Evolutionary conservation across 2,797 vertebrate genomes (phyloP), one percentile per base, ranked within the genome.

Genomic region (Austrolebias charrua): DNA sequence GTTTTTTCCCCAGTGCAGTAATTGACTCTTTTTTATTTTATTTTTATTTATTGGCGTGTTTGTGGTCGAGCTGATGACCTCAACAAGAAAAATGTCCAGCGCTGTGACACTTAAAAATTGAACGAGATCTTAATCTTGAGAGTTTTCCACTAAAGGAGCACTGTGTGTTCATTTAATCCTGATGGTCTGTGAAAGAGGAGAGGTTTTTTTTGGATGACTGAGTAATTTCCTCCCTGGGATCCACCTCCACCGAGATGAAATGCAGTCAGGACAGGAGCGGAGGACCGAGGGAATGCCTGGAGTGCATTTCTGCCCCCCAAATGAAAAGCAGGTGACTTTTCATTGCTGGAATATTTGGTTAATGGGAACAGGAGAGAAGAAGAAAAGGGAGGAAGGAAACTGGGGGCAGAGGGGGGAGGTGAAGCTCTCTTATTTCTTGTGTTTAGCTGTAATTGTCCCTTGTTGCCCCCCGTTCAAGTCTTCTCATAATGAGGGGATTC

Each of bases 321-420:
- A 93, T 93, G 88, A 91, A 91, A 92, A 93, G 89, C 92, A 93
- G 91, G 89, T 92, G 91, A 93, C 88, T 80, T 71, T 85, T 86
- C 83, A 84, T 83, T 80, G 83, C 86, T 63, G 80, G 84, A 69
- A 59, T 60, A 42, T 68, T 85, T 62, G 73, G 76, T 78, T 71
- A 66, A 75, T 86, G 82, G 84, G 89, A 90, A 89, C 80, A 13
- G 13, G 72, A 79, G 85, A 85, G 68, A 20, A 59, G 78, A 85
- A 79, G 79, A 83, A 81, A 86, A 69, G 71, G 47, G 67, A 79
- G 71, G 69, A 78, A 80, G 77, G 55, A 79, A 73, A 73, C 2
- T 46, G 24, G 61, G 66, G 18, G n/a, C 14, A 12, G 61, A 64
- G 18, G n/a, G 16, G 12, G 10, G 46, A 67, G 44, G 62, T 66